Evolutionary conservation across 2,888 invertebrate genomes (phyloP), one percentile per base, ranked within the genome.

Genomic region (Harpagoxenus sublaevis): DNA sequence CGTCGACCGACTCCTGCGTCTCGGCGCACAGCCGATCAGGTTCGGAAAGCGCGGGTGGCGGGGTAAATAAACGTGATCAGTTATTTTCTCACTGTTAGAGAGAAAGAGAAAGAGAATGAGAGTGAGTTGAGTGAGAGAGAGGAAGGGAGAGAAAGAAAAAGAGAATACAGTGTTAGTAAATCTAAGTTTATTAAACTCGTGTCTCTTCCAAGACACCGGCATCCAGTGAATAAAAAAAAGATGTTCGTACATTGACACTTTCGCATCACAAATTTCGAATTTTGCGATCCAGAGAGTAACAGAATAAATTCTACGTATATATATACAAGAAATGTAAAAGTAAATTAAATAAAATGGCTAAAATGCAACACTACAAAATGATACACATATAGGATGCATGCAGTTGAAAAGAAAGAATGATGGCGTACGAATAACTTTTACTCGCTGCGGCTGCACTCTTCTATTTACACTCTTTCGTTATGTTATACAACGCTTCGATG

Each of bases 1-100:
- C 96, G 62, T 96, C 96, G 0, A 96, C 96, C 6, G 96, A 96
- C 86, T 96, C 96, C 53, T 96, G 96, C 92, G 94, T 96, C 53
- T 96, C 96, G 5, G 96, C 96, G 53, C 96, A 96, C 89, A 96
- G 96, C 89, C 95, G 96, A 84, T 96, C 96, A 2, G 96, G 96
- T 31, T 96, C 95, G 60, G 96, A 95, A 77, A 95, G 96, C 89
- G 96, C 96, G 70, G 95, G 95, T 68, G 95, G 94, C 70, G 95
- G 94, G 91, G 95, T 95, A 92, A 92, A 89, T 91, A 79, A 79
- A 79, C 12, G 15, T 71, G 57, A 51, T 70, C 31, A 78, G 55
- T 57, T 82, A 62, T 62, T 51, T 42, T 23, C 48, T 82, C 12
- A 42, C 15, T 78, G 42, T 53, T 60, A 4, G 3, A 57, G 53